Evolutionary conservation across 2,888 invertebrate species (phyloP), one percentile per base, ranked within the genome.

Genomic region (Steinernema hermaphroditum): DNA sequence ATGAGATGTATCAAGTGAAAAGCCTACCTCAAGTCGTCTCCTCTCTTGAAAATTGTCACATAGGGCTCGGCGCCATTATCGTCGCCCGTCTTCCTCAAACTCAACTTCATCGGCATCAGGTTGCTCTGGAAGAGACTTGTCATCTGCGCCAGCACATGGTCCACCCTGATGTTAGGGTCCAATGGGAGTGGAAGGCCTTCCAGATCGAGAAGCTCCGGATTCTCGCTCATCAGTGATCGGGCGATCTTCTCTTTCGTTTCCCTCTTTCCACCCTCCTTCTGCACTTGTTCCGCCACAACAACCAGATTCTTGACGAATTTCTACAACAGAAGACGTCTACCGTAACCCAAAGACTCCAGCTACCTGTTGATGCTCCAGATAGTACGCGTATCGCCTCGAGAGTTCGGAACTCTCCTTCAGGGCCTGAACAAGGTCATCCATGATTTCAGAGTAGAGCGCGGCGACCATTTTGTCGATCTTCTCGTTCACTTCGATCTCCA

Each of bases 31-130:
- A 98, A 88, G 87, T 98, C 97, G 88, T 98, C 98, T 0, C 98
- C 98, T 83, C 95, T 92, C 87, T 98, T 98, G 88, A 97, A 97
- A 76, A 98, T 96, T 0, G 96, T 93, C 19, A 93, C 92, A 88
- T 96, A 98, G 85, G 94, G 93, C 27, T 85, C 69, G 9, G 44
- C 41, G 4, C 69, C 27, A 22, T 32, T 68, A 2, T 70, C 49
- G 27, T 69, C 44, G 2, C 69, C 43, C 6, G 37, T 16, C 14
- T 32, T 4, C 14, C 41, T 37, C 22, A 69, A 24, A 54, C 57
- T 78, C 77, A 46, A 73, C 78, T 12, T 73, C 77, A 62, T 72
- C 69, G 71, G 79, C 77, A 68, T 79, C 72, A 96, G 89, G 0
- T 94, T 94, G 41, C 96, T 96, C 88, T 97, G 97, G 89, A 97